phyloP scores from a whole-genome alignment of 2,888 invertebrate genomes.

The Smittia sp. region DNA sequence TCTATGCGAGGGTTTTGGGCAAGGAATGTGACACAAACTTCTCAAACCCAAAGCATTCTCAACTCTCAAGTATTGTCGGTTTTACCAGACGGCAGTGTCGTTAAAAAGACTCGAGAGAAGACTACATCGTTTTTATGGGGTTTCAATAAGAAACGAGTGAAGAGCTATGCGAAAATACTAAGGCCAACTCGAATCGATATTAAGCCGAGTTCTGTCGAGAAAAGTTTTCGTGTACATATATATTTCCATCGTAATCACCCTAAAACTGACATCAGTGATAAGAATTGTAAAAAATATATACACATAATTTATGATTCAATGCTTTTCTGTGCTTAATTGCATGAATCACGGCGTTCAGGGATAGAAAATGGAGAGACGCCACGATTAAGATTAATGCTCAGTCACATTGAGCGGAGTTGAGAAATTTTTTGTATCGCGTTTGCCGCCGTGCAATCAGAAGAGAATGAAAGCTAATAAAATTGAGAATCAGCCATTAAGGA shows the following conservation, averaged over 20 bases:
- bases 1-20: conserved; percentile 24
- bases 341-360: conserved; percentile 16
- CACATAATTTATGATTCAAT: conserved; percentile 35
- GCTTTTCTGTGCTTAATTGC: conserved; percentile 34
- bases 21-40: conserved; percentile 34
- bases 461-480: conserved; percentile 13
- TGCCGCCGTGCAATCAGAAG: not conserved
- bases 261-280: conserved; percentile 39
- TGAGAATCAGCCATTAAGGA: not conserved
- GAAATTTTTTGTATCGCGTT: not conserved
- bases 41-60: conserved; percentile 1
- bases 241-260: conserved; percentile 30
- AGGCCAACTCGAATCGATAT: not conserved
- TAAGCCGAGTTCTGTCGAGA: not conserved
- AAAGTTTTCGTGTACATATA: not conserved
- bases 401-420: not conserved
- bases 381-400: not conserved
- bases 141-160: not conserved
- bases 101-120: too few relatives aligned
- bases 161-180: not conserved
- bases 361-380: not conserved
- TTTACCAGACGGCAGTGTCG: too few relatives aligned
- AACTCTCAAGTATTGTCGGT: too few relatives aligned
- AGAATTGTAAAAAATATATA: conserved; percentile 21
- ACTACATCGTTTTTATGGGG: too few relatives aligned